phyloP scores from a whole-genome alignment of 1,140 invertebrate genomes.

The Rhizoglyphus robini region DNA sequence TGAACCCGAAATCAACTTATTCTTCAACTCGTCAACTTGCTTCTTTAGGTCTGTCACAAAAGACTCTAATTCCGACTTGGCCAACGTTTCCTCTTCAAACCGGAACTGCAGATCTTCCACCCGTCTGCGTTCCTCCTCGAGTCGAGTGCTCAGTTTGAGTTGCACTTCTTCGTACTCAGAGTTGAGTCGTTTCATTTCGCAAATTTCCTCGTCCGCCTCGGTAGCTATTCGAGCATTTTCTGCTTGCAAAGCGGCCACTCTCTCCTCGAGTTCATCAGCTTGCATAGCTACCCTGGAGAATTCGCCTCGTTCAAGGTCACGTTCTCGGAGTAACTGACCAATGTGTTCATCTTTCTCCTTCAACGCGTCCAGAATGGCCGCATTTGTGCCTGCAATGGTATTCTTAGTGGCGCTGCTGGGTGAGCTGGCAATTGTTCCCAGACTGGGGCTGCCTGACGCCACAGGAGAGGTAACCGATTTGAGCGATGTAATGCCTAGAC shows the following conservation, averaged over 20 bases:
- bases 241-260: slow-evolving; percentile 20
- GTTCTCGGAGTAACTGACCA: slow-evolving; percentile 69
- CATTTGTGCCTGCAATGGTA: slow-evolving; percentile 19
- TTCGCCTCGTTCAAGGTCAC: slow-evolving; percentile 73
- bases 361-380: slow-evolving; percentile 54
- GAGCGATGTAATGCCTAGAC: slow-evolving; percentile 51
- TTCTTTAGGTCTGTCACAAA: slow-evolving; percentile 4
- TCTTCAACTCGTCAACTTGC: slow-evolving; percentile 21
- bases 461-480: slow-evolving; percentile 26
- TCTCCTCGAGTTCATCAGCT: slow-evolving; percentile 45
- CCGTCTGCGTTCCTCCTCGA: slow-evolving; percentile 73
- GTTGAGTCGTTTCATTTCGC: slow-evolving; percentile 34
- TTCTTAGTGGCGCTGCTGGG: slow-evolving; percentile 8
- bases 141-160: slow-evolving; percentile 46
- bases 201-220: slow-evolving; percentile 41
- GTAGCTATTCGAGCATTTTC: slow-evolving; percentile 29
- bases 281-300: slow-evolving; percentile 54
- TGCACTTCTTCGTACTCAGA: slow-evolving; percentile 49
- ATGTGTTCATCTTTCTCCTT: slow-evolving; percentile 86
- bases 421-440: background rate
- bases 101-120: slow-evolving; percentile 81
- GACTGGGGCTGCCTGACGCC: background rate
- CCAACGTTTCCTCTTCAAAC: slow-evolving; percentile 72
- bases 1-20: slow-evolving; percentile 14
- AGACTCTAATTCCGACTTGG: slow-evolving; percentile 65